Conservation (phyloP, 2,113 vertebrate genomes). For the Dipodomys ordii region DNA sequence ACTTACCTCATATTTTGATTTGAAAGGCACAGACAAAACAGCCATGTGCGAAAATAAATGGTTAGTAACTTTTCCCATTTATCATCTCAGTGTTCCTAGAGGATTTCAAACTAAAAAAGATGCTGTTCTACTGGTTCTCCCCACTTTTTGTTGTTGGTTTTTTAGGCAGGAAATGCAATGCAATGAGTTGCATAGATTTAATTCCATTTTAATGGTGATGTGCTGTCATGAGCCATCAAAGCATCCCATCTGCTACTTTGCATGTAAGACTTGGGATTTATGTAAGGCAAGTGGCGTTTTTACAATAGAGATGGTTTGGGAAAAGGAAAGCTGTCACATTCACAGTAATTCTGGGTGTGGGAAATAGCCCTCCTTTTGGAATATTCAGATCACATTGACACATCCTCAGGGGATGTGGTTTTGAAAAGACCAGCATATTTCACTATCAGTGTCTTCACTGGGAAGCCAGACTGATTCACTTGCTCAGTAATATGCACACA, state of each 20-base stretch:
- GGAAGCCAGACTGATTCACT: background rate
- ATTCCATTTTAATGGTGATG: constrained; percentile 60
- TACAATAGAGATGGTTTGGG: constrained; percentile 27
- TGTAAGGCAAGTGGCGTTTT: background rate
- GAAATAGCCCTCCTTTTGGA: background rate
- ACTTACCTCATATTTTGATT: constrained; percentile 42
- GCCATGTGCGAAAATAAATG: constrained; percentile 39
- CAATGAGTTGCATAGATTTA: constrained; percentile 37
- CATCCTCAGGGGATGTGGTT: background rate
- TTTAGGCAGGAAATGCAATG: constrained; percentile 56
- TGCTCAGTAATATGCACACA: background rate
- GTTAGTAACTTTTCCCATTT: constrained; percentile 51
- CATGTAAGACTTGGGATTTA: constrained; percentile 33
- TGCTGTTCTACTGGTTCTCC: background rate
- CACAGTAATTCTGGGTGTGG: background rate
- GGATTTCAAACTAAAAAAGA: constrained; percentile 59
- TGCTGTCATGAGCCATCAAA: constrained; percentile 22
- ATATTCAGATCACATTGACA: background rate
- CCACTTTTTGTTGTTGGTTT: background rate
- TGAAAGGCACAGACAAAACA: constrained; percentile 42
- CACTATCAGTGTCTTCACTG: background rate
- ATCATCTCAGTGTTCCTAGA: constrained; percentile 41
- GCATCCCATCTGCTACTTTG: constrained; percentile 69
- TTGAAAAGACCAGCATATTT: constrained; percentile 15
- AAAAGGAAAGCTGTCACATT: background rate